Base-by-base conservation (phyloP, 2,888 invertebrate species). In the Tubulanus polymorphus region DNA sequence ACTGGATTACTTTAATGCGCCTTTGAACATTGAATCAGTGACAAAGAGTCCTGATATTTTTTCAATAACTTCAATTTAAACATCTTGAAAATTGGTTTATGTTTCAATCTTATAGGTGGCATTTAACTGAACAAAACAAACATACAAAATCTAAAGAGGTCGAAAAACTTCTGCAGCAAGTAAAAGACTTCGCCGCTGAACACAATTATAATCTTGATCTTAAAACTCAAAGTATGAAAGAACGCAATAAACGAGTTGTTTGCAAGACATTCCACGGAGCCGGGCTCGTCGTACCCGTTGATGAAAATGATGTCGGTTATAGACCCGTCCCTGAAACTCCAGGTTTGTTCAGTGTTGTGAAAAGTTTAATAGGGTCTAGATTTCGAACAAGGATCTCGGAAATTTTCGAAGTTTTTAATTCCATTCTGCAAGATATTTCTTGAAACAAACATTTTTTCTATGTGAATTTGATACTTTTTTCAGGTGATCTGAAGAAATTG, bases 291-390 rank as follows among this genome's bases (percentile, higher is more conserved):
- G 93, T 94, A 1, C 93, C 93, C 0, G 88, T 87, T 55, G 83
- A 91, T 67, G 70, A 69, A 41, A 88, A 88, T 75, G 86, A 91
- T 70, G 73, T 91, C 3, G 96, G 96, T 0, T 96, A 96, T 74
- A 84, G 96, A 60, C 77, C 78, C 54, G 72, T 86, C 81, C 84
- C 85, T 37, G 88, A 87, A 67, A 86, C 85, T 29, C 68, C 76
- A 65, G 77, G 79, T 78, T 63, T 66, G 55, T 45, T 56, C 18
- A 32, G 35, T 10, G 35, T 10, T 12, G n/a, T n/a, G n/a, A n/a
- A n/a, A n/a, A n/a, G n/a, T n/a, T n/a, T n/a, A n/a, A n/a, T n/a
- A n/a, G n/a, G n/a, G n/a, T n/a, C n/a, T n/a, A n/a, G n/a, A n/a
- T n/a, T n/a, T n/a, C n/a, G n/a, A n/a, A n/a, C n/a, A 32, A 32